Percentiles rank a stretch among this genome's conserved stretches.
Conservation (phyloP, 2,888 invertebrate genomes). For the Hirtodrosophila duncani region DNA sequence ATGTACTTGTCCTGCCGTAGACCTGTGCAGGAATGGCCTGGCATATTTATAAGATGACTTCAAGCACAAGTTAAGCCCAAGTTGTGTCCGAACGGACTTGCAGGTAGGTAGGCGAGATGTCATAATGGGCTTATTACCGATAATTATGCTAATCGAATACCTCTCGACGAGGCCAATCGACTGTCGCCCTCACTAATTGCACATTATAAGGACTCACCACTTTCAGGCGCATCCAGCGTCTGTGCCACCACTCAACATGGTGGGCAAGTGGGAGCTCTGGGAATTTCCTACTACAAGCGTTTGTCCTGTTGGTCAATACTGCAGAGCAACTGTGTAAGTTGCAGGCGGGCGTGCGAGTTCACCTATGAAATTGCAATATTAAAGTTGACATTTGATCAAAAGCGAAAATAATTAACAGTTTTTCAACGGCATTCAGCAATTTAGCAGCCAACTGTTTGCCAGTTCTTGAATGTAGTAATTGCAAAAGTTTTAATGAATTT, state of each 20-base stretch:
- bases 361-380: constrained; percentile 11
- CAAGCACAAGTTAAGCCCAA: too few species aligned
- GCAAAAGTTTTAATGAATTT: constrained; percentile 66
- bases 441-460: too few species aligned
- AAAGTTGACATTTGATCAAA: constrained; percentile 8
- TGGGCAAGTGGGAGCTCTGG: background rate
- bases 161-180: constrained; percentile 51
- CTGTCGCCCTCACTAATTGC: constrained; percentile 53
- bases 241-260: too few species aligned
- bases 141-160: constrained; percentile 65
- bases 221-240: constrained; percentile 1
- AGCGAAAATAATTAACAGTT: constrained; percentile 54
- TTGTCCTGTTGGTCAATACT: too few species aligned
- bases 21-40: constrained; percentile 29
- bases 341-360: constrained; percentile 14
- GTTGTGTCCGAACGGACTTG: too few species aligned
- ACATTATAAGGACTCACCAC: constrained; percentile 39
- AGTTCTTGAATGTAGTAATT: constrained; percentile 28
- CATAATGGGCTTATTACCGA: constrained; percentile 41
- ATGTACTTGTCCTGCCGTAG: background rate
- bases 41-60: constrained; percentile 47
- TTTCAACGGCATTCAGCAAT: constrained; percentile 12
- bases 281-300: background rate
- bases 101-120: background rate
- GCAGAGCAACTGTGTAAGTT: too few species aligned